Evolutionary conservation across 2,113 vertebrate species (phyloP), one percentile per base, ranked within the genome.

Genomic region (Daphoenositta chrysoptera): DNA sequence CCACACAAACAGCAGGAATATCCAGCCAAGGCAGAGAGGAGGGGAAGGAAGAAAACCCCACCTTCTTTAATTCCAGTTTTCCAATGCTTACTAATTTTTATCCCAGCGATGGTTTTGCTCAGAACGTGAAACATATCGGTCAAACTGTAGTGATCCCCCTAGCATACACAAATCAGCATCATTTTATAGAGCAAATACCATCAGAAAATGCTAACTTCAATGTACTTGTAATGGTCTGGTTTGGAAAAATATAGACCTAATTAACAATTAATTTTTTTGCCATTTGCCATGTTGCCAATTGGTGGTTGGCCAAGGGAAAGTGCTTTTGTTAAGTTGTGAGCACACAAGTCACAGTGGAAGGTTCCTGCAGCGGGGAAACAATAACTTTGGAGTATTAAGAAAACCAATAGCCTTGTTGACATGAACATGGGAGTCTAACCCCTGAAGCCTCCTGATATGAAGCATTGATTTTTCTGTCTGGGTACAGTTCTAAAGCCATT

Each of bases 331-430:
- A 98, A 98, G 98, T 97, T 98, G 97, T 99, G 98, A 98, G 99
- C 99, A 99, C 98, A 99, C 98, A 98, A 99, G 98, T 98, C 98
- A 98, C 98, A 96, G 97, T 89, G 76, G 97, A 95, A 97, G 97
- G 98, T 91, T 98, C 98, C 98, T 97, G 97, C 98, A 99, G 98
- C 98, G 78, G 96, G 98, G 98, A 99, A 99, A 99, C 98, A 98
- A 98, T 99, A 98, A 99, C 99, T 99, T 99, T 98, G 98, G 98
- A 99, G 98, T 99, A 99, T 99, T 99, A 99, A 99, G 99, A 99
- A 99, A 99, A 99, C 98, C 99, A 99, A 99, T 99, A 99, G 99
- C 98, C 99, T 99, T 99, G 99, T 99, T 99, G 99, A 99, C 99
- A 99, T 98, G 98, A 99, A 99, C 99, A 99, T 98, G 98, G 98